Evolutionary conservation across 2,888 invertebrate species (phyloP).

Genomic region (Drosophila pseudotakahashii): DNA sequence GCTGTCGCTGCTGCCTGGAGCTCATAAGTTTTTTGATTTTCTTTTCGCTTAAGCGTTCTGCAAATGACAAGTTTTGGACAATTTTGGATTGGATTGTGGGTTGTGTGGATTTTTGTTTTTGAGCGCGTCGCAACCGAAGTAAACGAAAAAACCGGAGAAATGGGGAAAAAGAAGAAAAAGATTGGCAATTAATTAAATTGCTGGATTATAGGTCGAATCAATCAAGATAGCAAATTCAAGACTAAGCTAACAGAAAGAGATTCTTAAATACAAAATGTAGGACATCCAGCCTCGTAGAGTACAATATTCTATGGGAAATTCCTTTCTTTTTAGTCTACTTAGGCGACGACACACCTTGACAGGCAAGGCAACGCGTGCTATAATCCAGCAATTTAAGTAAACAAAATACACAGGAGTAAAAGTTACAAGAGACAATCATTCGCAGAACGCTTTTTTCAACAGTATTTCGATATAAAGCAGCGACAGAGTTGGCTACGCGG

Average conservation of each 20-base stretch:
- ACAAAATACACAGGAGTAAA: conserved; percentile 15
- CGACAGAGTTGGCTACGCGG: conserved; percentile 25
- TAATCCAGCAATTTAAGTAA: conserved; percentile 75
- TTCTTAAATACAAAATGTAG: conserved; percentile 11
- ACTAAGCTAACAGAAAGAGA: conserved; percentile 26
- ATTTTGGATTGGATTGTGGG: conserved; percentile 55
- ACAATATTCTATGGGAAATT: neutral
- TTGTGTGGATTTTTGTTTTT: conserved; percentile 49
- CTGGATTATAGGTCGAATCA: conserved; percentile 73
- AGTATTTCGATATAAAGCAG: conserved; percentile 32
- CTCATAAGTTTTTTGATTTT: conserved; percentile 78
- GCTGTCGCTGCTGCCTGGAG: conserved; percentile 75
- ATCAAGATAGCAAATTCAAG: conserved; percentile 52
- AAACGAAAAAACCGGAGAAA: conserved; percentile 32
- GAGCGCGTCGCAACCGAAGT: conserved; percentile 62
- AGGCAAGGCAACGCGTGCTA: conserved; percentile 39
- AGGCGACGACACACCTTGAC: conserved; percentile 67
- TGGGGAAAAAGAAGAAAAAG: conserved; percentile 73
- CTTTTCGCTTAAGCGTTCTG: conserved; percentile 83
- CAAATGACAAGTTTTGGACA: conserved; percentile 63
- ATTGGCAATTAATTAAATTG: conserved; percentile 82
- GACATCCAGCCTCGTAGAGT: neutral
- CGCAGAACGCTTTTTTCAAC: conserved; percentile 59
- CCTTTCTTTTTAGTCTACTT: conserved; percentile 27
- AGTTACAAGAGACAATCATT: conserved; percentile 49